Conservation (phyloP, 2,888 invertebrate genomes). For the Oscheius myriophilus region DNA sequence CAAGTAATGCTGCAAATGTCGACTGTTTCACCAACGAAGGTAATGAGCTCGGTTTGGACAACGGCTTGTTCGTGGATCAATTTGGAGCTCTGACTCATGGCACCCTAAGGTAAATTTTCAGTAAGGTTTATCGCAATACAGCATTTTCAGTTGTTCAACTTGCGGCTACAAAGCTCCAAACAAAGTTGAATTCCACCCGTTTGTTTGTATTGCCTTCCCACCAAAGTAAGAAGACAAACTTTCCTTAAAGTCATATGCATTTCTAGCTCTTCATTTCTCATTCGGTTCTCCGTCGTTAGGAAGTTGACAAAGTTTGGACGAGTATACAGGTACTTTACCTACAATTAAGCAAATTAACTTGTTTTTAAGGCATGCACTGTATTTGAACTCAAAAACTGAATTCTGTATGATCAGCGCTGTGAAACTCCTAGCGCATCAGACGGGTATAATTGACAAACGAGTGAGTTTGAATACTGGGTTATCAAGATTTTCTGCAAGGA, state of each 20-base stretch:
- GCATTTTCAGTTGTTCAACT: slow-evolving; percentile 2
- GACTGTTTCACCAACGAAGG: slow-evolving; percentile 8
- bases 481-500: too few relatives aligned
- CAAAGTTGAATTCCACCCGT: slow-evolving; percentile 7
- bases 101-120: slow-evolving; percentile 6
- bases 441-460: slow-evolving; percentile 21
- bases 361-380: too few relatives aligned
- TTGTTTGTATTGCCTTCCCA: slow-evolving; percentile 7
- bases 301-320: too few relatives aligned
- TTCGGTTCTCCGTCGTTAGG: too few relatives aligned
- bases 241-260: too few relatives aligned
- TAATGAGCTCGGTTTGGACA: slow-evolving; percentile 6
- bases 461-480: slow-evolving; percentile 4
- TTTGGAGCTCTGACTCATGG: too few relatives aligned
- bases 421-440: slow-evolving; percentile 24
- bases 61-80: slow-evolving; percentile 2
- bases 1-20: slow-evolving; percentile 13
- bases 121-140: neutral
- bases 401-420: slow-evolving; percentile 8
- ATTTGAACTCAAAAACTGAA: too few relatives aligned
- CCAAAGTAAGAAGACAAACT: neutral
- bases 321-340: too few relatives aligned
- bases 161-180: slow-evolving; percentile 1
- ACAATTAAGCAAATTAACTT: too few relatives aligned
- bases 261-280: too few relatives aligned